Percentiles rank a stretch among this genome's conserved stretches.
Conservation (phyloP, 2,797 vertebrate genomes). For the Naso thynnoides region DNA sequence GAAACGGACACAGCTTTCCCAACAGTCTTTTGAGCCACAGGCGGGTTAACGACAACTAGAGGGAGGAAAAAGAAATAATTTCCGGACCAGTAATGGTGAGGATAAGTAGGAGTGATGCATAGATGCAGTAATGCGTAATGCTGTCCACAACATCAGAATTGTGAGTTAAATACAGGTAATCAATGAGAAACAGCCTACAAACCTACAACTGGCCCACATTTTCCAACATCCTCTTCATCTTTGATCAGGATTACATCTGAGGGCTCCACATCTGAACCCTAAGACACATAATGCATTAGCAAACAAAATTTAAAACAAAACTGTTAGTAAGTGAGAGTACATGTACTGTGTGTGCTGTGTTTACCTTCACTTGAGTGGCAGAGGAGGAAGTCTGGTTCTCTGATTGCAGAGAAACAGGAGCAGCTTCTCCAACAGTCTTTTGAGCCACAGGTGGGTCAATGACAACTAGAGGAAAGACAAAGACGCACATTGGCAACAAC, state of each 20-base stretch:
- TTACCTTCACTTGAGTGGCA: slow-evolving; percentile 52
- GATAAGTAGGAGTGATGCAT: background rate
- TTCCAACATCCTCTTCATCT: slow-evolving; percentile 77
- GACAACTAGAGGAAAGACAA: slow-evolving; percentile 49
- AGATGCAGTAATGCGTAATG: background rate
- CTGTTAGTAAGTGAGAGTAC: no score
- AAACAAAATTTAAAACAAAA: background rate
- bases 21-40: slow-evolving; percentile 29
- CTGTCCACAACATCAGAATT: background rate
- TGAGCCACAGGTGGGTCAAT: slow-evolving; percentile 45
- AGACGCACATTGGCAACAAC: background rate
- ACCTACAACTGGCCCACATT: slow-evolving; percentile 58
- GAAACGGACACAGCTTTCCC: slow-evolving; percentile 35
- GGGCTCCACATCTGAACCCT: slow-evolving; percentile 61
- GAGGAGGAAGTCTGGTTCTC: slow-evolving; percentile 37
- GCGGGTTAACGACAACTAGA: slow-evolving; percentile 58
- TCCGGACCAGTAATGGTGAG: slow-evolving; percentile 2
- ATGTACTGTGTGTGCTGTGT: background rate
- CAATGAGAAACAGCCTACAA: slow-evolving; percentile 18
- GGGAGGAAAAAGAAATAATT: slow-evolving; percentile 7
- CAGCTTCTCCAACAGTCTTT: slow-evolving; percentile 27
- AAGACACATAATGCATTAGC: background rate
- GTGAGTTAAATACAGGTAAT: background rate
- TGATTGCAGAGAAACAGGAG: slow-evolving; percentile 37
- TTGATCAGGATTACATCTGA: slow-evolving; percentile 83